A percentile compares a stretch with the other conserved stretches of the same genome.
phyloP scores from a whole-genome alignment of 2,797 vertebrate genomes.

The Chelmon rostratus region DNA sequence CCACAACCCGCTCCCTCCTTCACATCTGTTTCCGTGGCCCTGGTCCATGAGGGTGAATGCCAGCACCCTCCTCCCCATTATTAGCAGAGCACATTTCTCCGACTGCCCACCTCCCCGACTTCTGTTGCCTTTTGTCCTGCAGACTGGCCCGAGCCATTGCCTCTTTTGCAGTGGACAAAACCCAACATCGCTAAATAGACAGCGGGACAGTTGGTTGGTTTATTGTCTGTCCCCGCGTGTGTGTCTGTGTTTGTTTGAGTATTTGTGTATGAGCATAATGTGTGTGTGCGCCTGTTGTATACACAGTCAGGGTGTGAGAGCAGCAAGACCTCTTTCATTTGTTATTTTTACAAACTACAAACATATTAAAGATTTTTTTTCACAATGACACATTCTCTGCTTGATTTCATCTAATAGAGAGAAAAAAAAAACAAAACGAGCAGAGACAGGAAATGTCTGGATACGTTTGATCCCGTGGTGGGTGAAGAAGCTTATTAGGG shows the following conservation, averaged over 20 bases:
- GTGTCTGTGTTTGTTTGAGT: constrained; percentile 45
- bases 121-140: constrained; percentile 79
- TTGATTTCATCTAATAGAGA: constrained; percentile 23
- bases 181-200: constrained; percentile 68
- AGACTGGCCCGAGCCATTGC: constrained; percentile 43
- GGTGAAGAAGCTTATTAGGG: constrained; percentile 60
- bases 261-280: constrained; percentile 47
- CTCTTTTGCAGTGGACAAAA: constrained; percentile 70
- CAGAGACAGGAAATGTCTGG: constrained; percentile 21
- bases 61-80: constrained; percentile 80
- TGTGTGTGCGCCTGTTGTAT: constrained; percentile 48
- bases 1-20: constrained; percentile 53
- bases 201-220: constrained; percentile 73
- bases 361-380: background rate
- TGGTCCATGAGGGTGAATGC: constrained; percentile 76
- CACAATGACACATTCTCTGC: constrained; percentile 23
- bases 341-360: constrained; percentile 23
- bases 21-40: constrained; percentile 82
- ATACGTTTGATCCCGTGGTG: constrained; percentile 42
- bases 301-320: constrained; percentile 13
- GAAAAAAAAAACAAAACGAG: background rate
- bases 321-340: constrained; percentile 14
- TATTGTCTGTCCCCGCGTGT: constrained; percentile 64
- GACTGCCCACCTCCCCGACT: constrained; percentile 71
- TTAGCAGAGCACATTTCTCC: constrained; percentile 68